Evolutionary conservation across 2,888 invertebrate genomes (phyloP), one percentile per base, ranked within the genome.

Genomic region (Pollenia amentaria): DNA sequence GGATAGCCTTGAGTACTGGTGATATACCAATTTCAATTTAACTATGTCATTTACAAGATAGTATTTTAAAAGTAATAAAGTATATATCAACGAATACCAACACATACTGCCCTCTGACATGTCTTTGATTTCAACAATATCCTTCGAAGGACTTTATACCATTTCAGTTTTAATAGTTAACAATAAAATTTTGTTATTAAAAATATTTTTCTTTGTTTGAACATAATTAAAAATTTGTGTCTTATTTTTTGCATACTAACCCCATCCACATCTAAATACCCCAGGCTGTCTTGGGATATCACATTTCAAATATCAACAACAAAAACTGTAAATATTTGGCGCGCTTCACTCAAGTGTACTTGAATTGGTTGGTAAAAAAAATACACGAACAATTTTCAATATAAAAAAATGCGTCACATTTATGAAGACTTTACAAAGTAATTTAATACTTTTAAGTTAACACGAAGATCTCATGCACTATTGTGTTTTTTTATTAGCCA

Each of bases 301-400:
- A 81, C 38, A 89, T 92, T 92, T 89, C 92, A 90, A 55, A 67
- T 16, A 82, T 51, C 69, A 76, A 64, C n/a, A 73, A 75, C 46
- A 60, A 77, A 85, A 67, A 64, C 38, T 70, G n/a, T 29, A 38
- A 29, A 48, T 84, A 91, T 91, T 92, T 91, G 90, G 91, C 92
- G 91, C 91, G 90, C 91, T 92, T 88, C 90, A 89, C 89, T 92
- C 91, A 92, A 90, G 91, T 90, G 92, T 90, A 89, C 79, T 89
- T 89, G 87, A 87, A 86, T 85, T 81, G 70, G 83, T 89, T 89
- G 88, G 44, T 76, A 2, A 60, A n/a, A 88, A 89, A 89, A 88
- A 89, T 38, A 88, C 51, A 78, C 77, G 87, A 89, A 84, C 85
- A 81, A 73, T 78, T 69, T 79, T 83, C 21, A 85, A 87, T 62